phyloP scores from a whole-genome alignment of 2,888 invertebrate genomes.

The Phortica magna region DNA sequence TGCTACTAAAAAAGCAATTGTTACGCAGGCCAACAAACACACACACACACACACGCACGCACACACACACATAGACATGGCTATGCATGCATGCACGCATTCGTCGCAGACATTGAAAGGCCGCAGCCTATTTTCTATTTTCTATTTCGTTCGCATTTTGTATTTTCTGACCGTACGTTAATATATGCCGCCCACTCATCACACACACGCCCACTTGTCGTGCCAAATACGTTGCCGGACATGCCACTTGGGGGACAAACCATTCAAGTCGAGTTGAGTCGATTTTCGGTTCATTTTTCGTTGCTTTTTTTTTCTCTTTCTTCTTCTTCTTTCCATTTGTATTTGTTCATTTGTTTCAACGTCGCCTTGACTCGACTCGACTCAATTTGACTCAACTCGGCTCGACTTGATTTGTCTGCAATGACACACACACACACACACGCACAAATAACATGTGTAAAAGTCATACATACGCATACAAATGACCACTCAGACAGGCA shows the following conservation, averaged over 20 bases:
- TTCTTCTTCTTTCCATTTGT: not conserved
- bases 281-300: not conserved
- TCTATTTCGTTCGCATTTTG: conserved; percentile 9
- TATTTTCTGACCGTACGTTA: not conserved
- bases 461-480: conserved; percentile 19
- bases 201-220: not conserved
- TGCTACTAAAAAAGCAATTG: conserved; percentile 16
- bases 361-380: not conserved
- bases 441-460: conserved; percentile 8
- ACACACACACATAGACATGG: not conserved
- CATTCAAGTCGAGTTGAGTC: not conserved
- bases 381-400: not conserved
- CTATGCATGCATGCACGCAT: not conserved
- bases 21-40: conserved; percentile 4
- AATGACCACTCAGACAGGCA: conserved; percentile 40
- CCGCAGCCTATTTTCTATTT: conserved; percentile 20
- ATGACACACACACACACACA: not conserved
- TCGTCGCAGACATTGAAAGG: not conserved
- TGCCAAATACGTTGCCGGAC: not conserved
- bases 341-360: conserved; percentile 22
- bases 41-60: conserved; percentile 1
- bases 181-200: conserved; percentile 28
- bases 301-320: not conserved
- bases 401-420: conserved; percentile 4
- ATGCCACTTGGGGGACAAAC: not conserved